Base-by-base conservation (phyloP, 2,797 vertebrate genomes). In the Corythornis leucogaster region DNA sequence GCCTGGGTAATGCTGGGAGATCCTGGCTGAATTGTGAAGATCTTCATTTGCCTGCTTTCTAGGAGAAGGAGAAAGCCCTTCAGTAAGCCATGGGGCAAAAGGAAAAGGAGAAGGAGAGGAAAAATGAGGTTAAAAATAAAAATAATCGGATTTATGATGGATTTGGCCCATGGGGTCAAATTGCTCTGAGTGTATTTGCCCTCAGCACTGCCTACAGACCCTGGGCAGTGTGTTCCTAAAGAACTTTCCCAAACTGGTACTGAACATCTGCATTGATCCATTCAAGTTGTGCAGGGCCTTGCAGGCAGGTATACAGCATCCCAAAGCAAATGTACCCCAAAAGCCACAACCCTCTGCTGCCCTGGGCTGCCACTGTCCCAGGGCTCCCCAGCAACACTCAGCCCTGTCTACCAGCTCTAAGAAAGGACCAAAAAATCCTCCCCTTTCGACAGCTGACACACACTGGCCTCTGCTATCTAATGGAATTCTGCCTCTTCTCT, bases 241-340 rank as follows among this genome's bases (percentile, higher is more conserved):
- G n/a, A 40, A 7, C 22, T 75, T 61, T 22, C 30, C 0, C 26
- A 19, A 48, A 57, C 8, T 3, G 0, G 0, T 4, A 3, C 42
- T 81, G 67, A 55, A 17, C 19, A 26, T 35, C 2, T 4, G 16
- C n/a, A 24, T 0, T 10, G 6, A 5, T 14, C 17, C 9, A 19
- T 30, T 26, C 8, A 38, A 63, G 53, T 68, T 20, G n/a, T 3
- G 15, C 16, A 2, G 35, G 3, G 31, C 46, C 58, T 43, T 33
- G 8, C 15, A 51, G 42, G 12, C 78, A 68, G 28, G 35, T 11
- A 8, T 8, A 51, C 5, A 75, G 45, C 58, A 88, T 35, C 15
- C 50, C 78, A 48, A 87, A 67, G 8, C 58, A 71, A 17, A 35
- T 0, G 4, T 3, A 42, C 13, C 10, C 74, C 30, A 14, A n/a